These are phyloP conservation scores for Thaumatotibia leucotreta DNA, from an alignment of 1,140 invertebrate species.

Conservation along the genomic window DNA sequence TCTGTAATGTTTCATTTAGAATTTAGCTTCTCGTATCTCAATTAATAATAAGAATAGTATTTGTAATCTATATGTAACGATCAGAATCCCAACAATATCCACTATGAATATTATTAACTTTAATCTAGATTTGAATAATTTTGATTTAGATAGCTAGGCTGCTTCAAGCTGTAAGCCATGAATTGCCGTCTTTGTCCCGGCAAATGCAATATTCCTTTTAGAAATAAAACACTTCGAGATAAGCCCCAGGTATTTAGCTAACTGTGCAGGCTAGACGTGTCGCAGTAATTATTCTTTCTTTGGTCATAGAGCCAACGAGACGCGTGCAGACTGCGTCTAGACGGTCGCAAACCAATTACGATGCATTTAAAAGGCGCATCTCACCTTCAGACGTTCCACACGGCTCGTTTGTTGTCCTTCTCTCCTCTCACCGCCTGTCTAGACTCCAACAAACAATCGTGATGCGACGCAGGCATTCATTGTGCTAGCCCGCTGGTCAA, in stretches of 20 bases:
- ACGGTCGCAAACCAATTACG: conserved; percentile 26
- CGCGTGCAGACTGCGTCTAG: conserved; percentile 17
- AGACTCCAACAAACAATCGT: conserved; percentile 45
- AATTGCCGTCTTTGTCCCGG: neutral
- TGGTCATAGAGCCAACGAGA: neutral
- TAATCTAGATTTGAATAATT: neutral
- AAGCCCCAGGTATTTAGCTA: neutral
- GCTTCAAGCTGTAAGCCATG: neutral
- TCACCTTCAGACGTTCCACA: conserved; percentile 60
- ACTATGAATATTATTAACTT: neutral
- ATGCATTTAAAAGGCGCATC: conserved; percentile 45
- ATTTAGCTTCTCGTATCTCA: neutral
- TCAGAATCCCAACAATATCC: neutral
- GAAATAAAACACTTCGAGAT: neutral
- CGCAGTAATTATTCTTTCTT: conserved; percentile 10
- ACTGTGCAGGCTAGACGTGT: conserved; percentile 8
- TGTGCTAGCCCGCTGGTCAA: neutral
- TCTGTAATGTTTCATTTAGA: neutral
- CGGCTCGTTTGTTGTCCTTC: conserved; percentile 51
- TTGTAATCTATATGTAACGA: neutral
- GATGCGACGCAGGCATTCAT: neutral
- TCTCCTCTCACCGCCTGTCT: conserved; percentile 33
- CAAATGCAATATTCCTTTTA: neutral
- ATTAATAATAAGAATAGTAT: neutral
- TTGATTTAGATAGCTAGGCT: neutral